Evolutionary conservation across 2,797 vertebrate species (phyloP).

Genomic region (Tolypeutes matacus): DNA sequence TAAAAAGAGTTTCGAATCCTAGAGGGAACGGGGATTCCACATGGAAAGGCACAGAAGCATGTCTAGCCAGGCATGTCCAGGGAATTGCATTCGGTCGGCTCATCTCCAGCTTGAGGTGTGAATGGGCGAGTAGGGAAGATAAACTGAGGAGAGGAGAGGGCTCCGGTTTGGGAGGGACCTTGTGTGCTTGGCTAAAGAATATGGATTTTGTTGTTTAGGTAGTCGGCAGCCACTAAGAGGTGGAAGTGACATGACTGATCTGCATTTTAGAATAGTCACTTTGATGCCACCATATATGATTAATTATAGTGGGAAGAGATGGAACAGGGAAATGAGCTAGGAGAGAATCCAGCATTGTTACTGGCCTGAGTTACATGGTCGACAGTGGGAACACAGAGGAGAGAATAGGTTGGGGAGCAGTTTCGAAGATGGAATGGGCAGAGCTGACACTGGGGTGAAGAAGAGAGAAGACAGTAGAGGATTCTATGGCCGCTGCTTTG

Average conservation of each 20-base stretch:
- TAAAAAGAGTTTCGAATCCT: background rate
- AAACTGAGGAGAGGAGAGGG: background rate
- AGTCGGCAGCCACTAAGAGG: background rate
- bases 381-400: background rate
- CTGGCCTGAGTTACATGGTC: background rate
- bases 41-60: background rate
- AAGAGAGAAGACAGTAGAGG: background rate
- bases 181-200: background rate
- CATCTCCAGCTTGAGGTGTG: background rate
- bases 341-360: background rate
- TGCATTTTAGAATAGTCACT: background rate
- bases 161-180: background rate
- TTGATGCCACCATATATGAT: background rate
- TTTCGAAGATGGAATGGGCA: background rate
- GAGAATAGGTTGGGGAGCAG: background rate
- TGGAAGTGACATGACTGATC: background rate
- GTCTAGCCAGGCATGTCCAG: background rate
- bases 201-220: background rate
- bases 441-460: accelerated
- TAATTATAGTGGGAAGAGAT: background rate
- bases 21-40: background rate
- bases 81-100: background rate
- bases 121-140: accelerated
- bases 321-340: background rate
- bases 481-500: background rate